phyloP scores from a whole-genome alignment of 30 jellyfish, hydroid and myxozoan genomes.

The Cassiopea andromeda region DNA sequence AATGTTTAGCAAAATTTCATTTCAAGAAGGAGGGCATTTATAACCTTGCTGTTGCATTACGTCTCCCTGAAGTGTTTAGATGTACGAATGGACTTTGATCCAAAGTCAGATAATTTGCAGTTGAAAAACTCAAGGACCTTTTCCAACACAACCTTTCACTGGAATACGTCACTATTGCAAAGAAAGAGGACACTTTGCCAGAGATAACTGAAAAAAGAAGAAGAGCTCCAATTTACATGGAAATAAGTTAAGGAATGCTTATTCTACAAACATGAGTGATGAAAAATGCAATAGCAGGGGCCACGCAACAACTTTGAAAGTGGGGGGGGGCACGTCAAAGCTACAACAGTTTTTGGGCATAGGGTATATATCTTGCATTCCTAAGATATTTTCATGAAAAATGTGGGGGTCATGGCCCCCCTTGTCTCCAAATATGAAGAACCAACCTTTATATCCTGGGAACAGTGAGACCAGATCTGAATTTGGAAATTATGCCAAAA shows the following conservation, averaged over 20 bases:
- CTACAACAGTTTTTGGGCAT: too few relatives aligned
- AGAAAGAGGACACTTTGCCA: slow-evolving; percentile 41
- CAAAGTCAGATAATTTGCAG: slow-evolving; percentile 17
- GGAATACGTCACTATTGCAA: slow-evolving; percentile 50
- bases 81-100: background rate
- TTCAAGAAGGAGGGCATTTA: too few relatives aligned
- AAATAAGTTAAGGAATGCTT: background rate
- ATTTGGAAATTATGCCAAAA: too few relatives aligned
- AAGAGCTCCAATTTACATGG: slow-evolving; percentile 3
- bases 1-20: slow-evolving; percentile 2
- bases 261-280: background rate
- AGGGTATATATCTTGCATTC: too few relatives aligned
- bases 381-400: too few relatives aligned
- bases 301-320: too few relatives aligned
- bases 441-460: background rate
- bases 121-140: slow-evolving; percentile 10
- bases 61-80: too few relatives aligned
- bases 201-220: slow-evolving; percentile 42
- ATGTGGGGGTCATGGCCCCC: too few relatives aligned
- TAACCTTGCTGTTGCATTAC: too few relatives aligned
- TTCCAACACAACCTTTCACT: slow-evolving; percentile 1
- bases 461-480: too few relatives aligned
- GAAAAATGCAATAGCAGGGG: background rate
- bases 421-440: background rate
- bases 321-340: too few relatives aligned